Base-by-base conservation (phyloP, 2,113 vertebrate genomes). In the Monopterus albus region DNA sequence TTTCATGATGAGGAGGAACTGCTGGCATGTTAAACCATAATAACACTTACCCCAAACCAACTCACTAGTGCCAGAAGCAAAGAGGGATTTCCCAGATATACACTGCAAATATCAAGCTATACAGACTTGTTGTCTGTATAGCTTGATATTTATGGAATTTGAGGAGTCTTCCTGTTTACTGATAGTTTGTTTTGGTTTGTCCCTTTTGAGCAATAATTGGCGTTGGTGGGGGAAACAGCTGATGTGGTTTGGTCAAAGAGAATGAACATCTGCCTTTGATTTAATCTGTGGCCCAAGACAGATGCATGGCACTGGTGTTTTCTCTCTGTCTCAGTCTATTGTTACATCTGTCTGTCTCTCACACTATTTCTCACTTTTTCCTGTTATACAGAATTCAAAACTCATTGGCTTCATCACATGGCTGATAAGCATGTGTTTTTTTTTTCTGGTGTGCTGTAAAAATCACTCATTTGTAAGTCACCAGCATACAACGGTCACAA, bases 201-300 rank as follows among this genome's bases (percentile, higher is more conserved):
- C 65, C 60, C 61, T 72, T 84, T 87, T 60, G 77, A 79, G 81
- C 81, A 75, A 83, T 83, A 89, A 83, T 77, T 87, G 65, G 55
- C 63, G 78, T 78, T 76, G 67, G 66, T 61, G 76, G 78, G 82
- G 58, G 69, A 66, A 84, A 86, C 91, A 92, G 91, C 89, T 90
- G 87, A 87, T 85, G 87, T 78, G 88, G 85, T 83, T 85, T 61
- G 45, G 78, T 87, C 75, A 29, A 80, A 79, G 68, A 28, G 49
- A 84, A 74, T 25, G 52, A 83, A 85, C 91, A 92, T 93, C 87
- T 92, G 89, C 83, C 82, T 90, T 86, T 87, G 84, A 91, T 92
- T 90, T 79, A 71, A 84, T 51, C 65, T 82, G 78, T 77, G 78
- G 81, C 76, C 80, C 81, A 80, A 84, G 86, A 83, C 88, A 86